Percentiles rank a stretch among this genome's conserved stretches.
These are phyloP conservation scores for Coryphaenoides rupestris DNA, from an alignment of 2,113 vertebrate genomes.

Conservation along the genomic window DNA sequence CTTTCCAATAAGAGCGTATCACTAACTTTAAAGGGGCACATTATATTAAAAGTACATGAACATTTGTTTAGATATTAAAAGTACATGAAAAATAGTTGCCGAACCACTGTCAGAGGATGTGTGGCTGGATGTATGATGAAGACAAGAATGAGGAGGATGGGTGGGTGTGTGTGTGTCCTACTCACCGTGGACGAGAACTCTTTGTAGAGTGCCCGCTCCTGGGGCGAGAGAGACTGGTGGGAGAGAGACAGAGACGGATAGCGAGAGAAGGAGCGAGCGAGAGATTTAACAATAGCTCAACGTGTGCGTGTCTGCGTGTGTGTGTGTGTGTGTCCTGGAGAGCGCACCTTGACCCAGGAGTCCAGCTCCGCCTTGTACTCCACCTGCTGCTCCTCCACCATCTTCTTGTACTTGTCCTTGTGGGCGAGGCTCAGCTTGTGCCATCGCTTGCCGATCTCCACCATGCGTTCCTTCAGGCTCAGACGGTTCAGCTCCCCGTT, in stretches of 20 bases:
- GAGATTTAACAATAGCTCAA: too few species aligned
- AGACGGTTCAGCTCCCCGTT: conserved; percentile 80
- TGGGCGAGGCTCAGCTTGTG: conserved; percentile 74
- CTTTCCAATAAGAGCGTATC: too few species aligned
- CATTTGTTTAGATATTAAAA: neutral
- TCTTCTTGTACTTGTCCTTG: conserved; percentile 80
- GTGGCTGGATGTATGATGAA: neutral
- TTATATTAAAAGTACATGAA: too few species aligned
- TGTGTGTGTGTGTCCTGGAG: too few species aligned
- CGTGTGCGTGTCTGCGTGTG: too few species aligned
- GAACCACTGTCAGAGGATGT: too few species aligned
- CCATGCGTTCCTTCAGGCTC: conserved; percentile 80
- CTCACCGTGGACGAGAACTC: conserved; percentile 74
- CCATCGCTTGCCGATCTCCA: conserved; percentile 81
- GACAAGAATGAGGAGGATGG: conserved; percentile 12
- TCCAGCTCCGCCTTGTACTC: conserved; percentile 77
- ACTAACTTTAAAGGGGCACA: too few species aligned
- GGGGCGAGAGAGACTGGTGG: conserved; percentile 72
- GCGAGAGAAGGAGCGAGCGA: too few species aligned
- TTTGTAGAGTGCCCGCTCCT: conserved; percentile 73
- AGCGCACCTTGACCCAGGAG: conserved; percentile 73
- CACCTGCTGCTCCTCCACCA: conserved; percentile 76
- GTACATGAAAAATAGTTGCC: neutral
- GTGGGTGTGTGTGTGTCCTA: conserved; percentile 30
- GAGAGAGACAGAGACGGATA: neutral